Evolutionary conservation across 2,888 invertebrate genomes (phyloP), one percentile per base, ranked within the genome.

Genomic region (Apoderus coryli): DNA sequence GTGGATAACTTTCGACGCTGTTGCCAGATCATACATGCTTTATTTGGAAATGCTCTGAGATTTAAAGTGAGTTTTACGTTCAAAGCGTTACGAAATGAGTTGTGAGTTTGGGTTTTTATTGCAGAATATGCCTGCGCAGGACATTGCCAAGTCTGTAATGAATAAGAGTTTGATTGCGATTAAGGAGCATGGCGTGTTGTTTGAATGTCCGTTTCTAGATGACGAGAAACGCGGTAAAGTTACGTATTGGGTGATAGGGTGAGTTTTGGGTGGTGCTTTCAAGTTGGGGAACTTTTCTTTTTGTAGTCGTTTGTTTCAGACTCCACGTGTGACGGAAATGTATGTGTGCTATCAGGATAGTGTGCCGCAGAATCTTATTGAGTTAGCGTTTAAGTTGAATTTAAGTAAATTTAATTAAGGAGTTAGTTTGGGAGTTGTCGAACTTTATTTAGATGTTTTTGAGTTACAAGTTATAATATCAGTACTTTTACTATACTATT

Each of bases 301-400:
- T 53, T 55, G 38, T 38, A 57, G 57, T 44, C 46, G 88, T 19
- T 60, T 85, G 4, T 81, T 86, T 53, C 72, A 73, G 30, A 70
- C 72, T 32, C 84, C 86, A 0, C 70, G 74, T 47, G 69, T 74
- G 0, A 69, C 76, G 41, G 89, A 90, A 53, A 61, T 89, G 7
- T 92, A 84, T 49, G 69, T 90, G 23, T 90, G 90, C 55, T 85
- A 85, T 56, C 76, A 80, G 43, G 85, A 88, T 38, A 75, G 76
- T 14, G 69, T 80, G 9, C 84, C 88, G 0, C 89, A 90, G 57
- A 88, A 86, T 61, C 63, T 88, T 43, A 72, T 89, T 1, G 90
- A 92, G 64, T 67, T 90, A 47, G 86, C 88, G 4, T 89, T 84
- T 55, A 69, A 79, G 43, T 36, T 46, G 15, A 33, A 26, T 33